Percentiles rank a stretch among this genome's conserved stretches.
phyloP scores from a whole-genome alignment of 2,797 vertebrate species.

The Caiman crocodilus region DNA sequence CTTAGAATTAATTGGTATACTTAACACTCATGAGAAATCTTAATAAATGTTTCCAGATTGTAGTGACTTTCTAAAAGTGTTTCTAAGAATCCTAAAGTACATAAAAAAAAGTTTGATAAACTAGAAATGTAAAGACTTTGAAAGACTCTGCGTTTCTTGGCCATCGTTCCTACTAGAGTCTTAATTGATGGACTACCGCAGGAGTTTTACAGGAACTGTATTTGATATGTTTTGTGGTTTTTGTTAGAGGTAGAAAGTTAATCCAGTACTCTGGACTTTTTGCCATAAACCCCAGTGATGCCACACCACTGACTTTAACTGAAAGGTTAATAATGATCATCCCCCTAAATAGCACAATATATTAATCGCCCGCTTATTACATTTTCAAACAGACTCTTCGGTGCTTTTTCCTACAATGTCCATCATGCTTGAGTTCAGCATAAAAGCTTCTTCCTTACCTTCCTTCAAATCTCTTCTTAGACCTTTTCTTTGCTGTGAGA shows the following conservation, averaged over 20 bases:
- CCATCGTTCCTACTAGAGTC: constrained; percentile 56
- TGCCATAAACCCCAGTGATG: background rate
- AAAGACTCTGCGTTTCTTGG: too few species aligned
- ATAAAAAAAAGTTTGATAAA: too few species aligned
- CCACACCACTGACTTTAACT: background rate
- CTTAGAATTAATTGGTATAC: constrained; percentile 66
- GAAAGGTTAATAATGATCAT: constrained; percentile 30
- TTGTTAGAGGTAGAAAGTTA: too few species aligned
- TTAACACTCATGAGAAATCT: constrained; percentile 72
- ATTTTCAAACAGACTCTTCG: background rate
- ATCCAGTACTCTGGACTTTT: background rate
- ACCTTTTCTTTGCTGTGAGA: background rate
- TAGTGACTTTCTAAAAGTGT: constrained; percentile 43
- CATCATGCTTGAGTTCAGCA: background rate
- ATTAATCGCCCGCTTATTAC: background rate
- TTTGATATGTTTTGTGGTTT: too few species aligned
- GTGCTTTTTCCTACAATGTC: too few species aligned
- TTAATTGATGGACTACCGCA: constrained; percentile 64
- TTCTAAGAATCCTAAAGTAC: too few species aligned
- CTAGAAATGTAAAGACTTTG: too few species aligned
- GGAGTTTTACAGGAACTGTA: constrained; percentile 13
- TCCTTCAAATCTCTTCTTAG: background rate
- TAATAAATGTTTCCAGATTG: constrained; percentile 74
- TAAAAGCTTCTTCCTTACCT: background rate
- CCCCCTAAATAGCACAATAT: constrained; percentile 7